phyloP scores from a whole-genome alignment of 1,140 invertebrate species.

The Drosophila carrolli region DNA sequence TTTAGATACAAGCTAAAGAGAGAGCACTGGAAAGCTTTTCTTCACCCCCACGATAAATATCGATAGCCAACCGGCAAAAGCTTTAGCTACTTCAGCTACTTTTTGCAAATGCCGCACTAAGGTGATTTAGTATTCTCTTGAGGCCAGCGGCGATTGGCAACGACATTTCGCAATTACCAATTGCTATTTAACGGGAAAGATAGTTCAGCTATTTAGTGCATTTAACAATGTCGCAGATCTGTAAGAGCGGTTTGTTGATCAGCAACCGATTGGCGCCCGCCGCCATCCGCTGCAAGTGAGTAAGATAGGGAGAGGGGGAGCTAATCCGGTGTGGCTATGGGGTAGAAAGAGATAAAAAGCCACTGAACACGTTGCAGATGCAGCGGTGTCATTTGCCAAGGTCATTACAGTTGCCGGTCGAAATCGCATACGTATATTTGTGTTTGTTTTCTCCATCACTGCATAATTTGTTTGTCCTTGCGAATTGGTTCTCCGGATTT shows the following conservation, averaged over 20 bases:
- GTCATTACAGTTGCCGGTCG: conserved; percentile 71
- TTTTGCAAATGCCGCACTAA: conserved; percentile 15
- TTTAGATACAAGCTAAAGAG: neutral
- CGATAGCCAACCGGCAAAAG: conserved; percentile 1
- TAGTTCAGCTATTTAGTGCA: conserved; percentile 36
- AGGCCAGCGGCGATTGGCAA: conserved; percentile 14
- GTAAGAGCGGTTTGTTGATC: conserved; percentile 58
- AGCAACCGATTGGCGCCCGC: conserved; percentile 63
- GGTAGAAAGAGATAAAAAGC: neutral
- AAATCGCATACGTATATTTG: conserved; percentile 12
- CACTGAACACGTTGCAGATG: conserved; percentile 53
- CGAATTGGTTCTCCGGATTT: conserved; percentile 14
- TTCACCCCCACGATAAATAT: conserved; percentile 10
- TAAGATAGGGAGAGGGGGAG: neutral
- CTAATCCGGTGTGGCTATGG: neutral
- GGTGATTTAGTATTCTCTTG: conserved; percentile 22
- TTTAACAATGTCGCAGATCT: conserved; percentile 66
- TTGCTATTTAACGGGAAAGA: conserved; percentile 16
- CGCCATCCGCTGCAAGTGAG: conserved; percentile 66
- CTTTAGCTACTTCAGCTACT: neutral
- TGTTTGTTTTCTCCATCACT: conserved; percentile 34
- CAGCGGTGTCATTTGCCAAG: conserved; percentile 75
- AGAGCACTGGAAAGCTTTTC: conserved; percentile 18
- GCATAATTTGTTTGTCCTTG: conserved; percentile 44
- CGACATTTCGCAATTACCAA: conserved; percentile 36